Evolutionary conservation across 2,888 invertebrate genomes (phyloP), one percentile per base, ranked within the genome.

Genomic region (Melanophora roralis): DNA sequence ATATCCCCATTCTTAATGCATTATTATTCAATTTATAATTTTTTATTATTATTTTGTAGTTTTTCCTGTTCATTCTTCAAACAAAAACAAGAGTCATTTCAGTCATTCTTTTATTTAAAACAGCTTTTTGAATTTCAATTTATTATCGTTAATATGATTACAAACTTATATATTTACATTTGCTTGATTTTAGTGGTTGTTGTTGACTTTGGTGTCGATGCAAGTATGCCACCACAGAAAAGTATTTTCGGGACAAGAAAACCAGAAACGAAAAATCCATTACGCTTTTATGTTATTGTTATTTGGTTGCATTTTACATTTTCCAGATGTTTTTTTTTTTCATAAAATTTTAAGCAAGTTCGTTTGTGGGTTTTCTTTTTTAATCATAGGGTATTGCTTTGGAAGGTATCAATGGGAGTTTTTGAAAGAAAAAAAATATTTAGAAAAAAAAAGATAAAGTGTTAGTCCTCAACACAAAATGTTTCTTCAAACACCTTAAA

Each of bases 231-330:
- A 34, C 45, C 34, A 34, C 55, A 55, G 32, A 53, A 68, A 14
- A 16, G 7, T 21, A 36, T 45, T 27, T 55, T 45, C 16, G 19
- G 8, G 3, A 23, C 14, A 14, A 12, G 36, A 19, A 67, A n/a
- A 27, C 14, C 32, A 19, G 36, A 1, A 60, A 45, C 36, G 36
- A 32, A 49, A 21, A 14, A 67, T 69, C 60, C 55, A 76, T 69
- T 69, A 65, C 14, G 23, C 14, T 65, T 51, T 11, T 38, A 19
- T 38, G 74, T 64, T 79, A 79, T 79, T 79, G 71, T 71, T 75
- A 69, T 27, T 75, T 71, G n/a, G 49, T 49, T 75, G 75, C 75
- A 75, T 60, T 75, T 71, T 65, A 79, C 74, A 71, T 71, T 60
- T 79, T 79, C 79, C 79, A 79, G 79, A 79, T 79, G 79, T 57